These are phyloP conservation scores for Botia kubotai DNA, from an alignment of 2,797 vertebrate genomes.

Conservation along the genomic window DNA sequence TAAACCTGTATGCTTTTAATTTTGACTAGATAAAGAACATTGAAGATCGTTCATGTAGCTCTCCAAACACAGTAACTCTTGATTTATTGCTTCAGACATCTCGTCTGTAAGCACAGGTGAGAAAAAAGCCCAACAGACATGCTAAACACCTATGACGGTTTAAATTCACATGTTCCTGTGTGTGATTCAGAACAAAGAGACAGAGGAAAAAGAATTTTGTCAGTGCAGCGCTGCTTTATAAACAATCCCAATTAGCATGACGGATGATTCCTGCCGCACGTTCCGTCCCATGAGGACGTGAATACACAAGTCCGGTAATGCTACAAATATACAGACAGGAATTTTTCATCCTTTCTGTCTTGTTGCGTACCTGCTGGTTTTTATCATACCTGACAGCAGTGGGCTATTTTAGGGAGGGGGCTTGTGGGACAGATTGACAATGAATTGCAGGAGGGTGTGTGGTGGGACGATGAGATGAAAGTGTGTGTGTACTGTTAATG, in stretches of 20 bases:
- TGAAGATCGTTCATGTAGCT: too few relatives aligned
- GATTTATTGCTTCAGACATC: not conserved
- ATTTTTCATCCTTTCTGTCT: constrained; percentile 68
- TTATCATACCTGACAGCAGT: constrained; percentile 77
- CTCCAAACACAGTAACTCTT: not conserved
- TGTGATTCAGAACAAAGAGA: constrained; percentile 71
- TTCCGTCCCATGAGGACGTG: constrained; percentile 67
- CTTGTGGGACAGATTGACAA: constrained; percentile 72
- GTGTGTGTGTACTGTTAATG: constrained; percentile 67
- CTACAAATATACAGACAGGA: constrained; percentile 69
- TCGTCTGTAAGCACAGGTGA: not conserved
- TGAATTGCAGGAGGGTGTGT: constrained; percentile 72
- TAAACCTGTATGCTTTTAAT: too few relatives aligned
- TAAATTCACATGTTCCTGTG: constrained; percentile 61
- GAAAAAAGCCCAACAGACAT: constrained; percentile 43
- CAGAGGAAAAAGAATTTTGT: constrained; percentile 65
- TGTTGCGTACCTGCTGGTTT: constrained; percentile 68
- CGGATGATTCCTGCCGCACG: constrained; percentile 69
- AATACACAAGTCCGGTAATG: constrained; percentile 72
- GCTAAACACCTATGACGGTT: constrained; percentile 68
- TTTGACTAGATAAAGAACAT: too few relatives aligned
- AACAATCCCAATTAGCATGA: constrained; percentile 81
- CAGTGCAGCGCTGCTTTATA: constrained; percentile 71
- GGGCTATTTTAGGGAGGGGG: constrained; percentile 59
- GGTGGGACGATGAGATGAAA: constrained; percentile 66